These are phyloP conservation scores for Phodopus roborovskii DNA, from an alignment of 2,113 vertebrate genomes.

Conservation along the genomic window DNA sequence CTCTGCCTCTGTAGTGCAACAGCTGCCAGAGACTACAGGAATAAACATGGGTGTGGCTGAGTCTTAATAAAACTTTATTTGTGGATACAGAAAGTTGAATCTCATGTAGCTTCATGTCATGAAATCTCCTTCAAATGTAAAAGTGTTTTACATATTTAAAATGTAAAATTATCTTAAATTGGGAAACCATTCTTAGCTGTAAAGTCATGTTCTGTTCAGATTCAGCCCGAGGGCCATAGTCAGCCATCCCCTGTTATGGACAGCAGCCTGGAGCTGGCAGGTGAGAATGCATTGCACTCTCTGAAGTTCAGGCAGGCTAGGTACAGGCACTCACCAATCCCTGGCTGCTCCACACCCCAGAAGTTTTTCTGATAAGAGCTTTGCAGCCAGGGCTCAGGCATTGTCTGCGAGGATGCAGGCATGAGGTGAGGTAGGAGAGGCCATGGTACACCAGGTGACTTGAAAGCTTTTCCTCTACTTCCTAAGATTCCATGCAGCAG, in stretches of 20 bases:
- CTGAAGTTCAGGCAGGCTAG: neutral
- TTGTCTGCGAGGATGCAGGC: neutral
- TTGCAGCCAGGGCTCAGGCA: neutral
- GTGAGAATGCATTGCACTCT: neutral
- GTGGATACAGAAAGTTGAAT: neutral
- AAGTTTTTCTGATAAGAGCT: neutral
- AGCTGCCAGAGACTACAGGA: neutral
- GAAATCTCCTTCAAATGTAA: constrained; percentile 16
- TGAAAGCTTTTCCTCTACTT: neutral
- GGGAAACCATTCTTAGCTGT: neutral
- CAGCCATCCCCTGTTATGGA: neutral
- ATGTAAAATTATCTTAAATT: constrained; percentile 18
- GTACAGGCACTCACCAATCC: accelerated
- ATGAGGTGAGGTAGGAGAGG: too few species aligned
- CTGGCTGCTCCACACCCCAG: neutral
- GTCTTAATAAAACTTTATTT: neutral
- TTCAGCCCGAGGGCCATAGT: accelerated
- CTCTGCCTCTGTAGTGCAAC: accelerated
- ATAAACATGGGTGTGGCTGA: neutral
- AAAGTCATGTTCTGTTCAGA: neutral
- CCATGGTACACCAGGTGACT: neutral
- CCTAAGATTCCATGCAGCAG: neutral
- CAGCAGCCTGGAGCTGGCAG: neutral
- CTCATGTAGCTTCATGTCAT: neutral
- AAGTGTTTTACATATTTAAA: neutral